phyloP scores from a whole-genome alignment of 1,140 invertebrate genomes.

The Littorina saxatilis region DNA sequence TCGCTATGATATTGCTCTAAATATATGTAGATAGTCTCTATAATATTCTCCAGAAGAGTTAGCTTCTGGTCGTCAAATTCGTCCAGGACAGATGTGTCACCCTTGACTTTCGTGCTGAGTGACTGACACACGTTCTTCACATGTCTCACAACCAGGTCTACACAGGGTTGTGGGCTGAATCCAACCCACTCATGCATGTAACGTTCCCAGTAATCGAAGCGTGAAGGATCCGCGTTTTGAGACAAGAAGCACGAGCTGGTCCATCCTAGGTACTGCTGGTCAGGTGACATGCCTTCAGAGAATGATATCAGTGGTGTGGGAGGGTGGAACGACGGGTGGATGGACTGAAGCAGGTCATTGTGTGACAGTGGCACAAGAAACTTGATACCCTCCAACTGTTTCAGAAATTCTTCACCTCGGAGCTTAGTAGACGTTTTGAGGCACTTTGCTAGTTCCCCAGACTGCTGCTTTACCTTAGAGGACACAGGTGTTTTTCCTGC shows the following conservation, averaged over 20 bases:
- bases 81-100: slow-evolving; percentile 17
- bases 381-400: slow-evolving; percentile 33
- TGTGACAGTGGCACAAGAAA: slow-evolving; percentile 42
- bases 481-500: not conserved
- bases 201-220: not conserved
- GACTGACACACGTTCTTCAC: slow-evolving; percentile 38
- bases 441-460: not conserved
- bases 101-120: not conserved
- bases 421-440: not conserved
- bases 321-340: slow-evolving; percentile 21
- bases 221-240: slow-evolving; percentile 26
- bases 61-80: slow-evolving; percentile 16
- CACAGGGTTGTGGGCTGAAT: slow-evolving; percentile 24
- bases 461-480: not conserved
- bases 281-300: slow-evolving; percentile 18
- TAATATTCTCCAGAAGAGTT: slow-evolving; percentile 14
- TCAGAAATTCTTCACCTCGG: not conserved
- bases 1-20: no score
- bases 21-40: not conserved
- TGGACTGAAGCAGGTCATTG: not conserved
- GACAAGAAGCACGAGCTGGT: slow-evolving; percentile 40
- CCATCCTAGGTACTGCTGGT: slow-evolving; percentile 40
- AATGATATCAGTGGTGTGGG: slow-evolving; percentile 36
- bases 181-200: slow-evolving; percentile 12
- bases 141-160: slow-evolving; percentile 38